A percentile compares a stretch with the other conserved stretches of the same genome.
Conservation (phyloP, 1,140 invertebrate species). For the Mylabris phalerata region DNA sequence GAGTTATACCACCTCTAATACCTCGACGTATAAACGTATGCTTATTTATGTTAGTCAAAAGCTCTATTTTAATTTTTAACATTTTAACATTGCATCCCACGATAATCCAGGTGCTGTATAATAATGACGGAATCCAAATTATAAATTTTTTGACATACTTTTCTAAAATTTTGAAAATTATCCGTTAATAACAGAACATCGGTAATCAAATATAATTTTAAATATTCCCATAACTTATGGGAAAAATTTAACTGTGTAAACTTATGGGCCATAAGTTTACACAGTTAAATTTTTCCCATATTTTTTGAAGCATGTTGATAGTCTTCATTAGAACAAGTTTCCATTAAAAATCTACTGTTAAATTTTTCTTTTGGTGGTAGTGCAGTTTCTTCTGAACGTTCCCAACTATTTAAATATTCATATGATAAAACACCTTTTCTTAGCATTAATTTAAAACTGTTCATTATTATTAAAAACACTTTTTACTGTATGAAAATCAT, state of each 20-base stretch:
- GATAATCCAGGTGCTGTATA: conserved; percentile 38
- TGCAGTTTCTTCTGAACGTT: conserved; percentile 31
- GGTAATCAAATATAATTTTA: conserved; percentile 42
- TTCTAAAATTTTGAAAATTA: conserved; percentile 46
- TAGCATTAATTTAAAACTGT: conserved; percentile 26
- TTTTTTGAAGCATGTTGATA: conserved; percentile 42
- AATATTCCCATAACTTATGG: conserved; percentile 42
- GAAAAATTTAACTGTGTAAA: no score
- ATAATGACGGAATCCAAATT: conserved; percentile 39
- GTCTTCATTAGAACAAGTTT: conserved; percentile 31
- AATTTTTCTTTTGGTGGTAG: conserved; percentile 37
- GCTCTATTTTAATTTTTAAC: conserved; percentile 19
- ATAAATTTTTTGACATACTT: conserved; percentile 31
- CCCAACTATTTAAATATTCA: conserved; percentile 32
- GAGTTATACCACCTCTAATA: no score
- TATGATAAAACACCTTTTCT: conserved; percentile 37
- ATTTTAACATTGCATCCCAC: conserved; percentile 43
- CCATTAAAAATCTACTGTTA: conserved; percentile 33
- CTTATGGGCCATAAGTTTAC: no score
- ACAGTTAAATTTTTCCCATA: conserved; percentile 43
- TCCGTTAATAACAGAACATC: conserved; percentile 42
- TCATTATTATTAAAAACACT: conserved; percentile 3
- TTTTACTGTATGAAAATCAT: no score
- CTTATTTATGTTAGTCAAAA: no score
- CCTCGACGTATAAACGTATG: no score